Percentiles rank a stretch among this genome's conserved stretches.
Evolutionary conservation across 1,140 invertebrate species (phyloP).

Genomic region (Epicauta chinensis): DNA sequence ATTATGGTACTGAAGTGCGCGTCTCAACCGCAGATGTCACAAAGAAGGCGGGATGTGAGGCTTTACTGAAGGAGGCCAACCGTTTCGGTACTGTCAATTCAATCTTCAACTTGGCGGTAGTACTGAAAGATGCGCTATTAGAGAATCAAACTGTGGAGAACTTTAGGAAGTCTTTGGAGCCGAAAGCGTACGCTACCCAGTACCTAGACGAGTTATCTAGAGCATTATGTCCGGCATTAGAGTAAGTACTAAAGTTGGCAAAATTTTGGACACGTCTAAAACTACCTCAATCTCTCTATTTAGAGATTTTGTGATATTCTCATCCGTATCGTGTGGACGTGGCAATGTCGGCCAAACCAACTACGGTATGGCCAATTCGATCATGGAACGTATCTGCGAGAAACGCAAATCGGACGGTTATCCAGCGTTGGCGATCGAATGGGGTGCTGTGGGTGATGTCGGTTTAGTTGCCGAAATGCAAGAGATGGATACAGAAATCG

Average conservation of each 20-base stretch:
- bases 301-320: constrained; percentile 65
- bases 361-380: constrained; percentile 72
- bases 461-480: constrained; percentile 72
- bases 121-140: constrained; percentile 48
- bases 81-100: constrained; percentile 60
- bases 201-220: constrained; percentile 48
- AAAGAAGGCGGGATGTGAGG: constrained; percentile 45
- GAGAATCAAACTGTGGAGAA: constrained; percentile 48
- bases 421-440: constrained; percentile 55
- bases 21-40: constrained; percentile 46
- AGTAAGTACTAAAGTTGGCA: constrained; percentile 17
- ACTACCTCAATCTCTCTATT: no score
- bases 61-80: constrained; percentile 52
- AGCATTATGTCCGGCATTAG: constrained; percentile 46
- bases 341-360: constrained; percentile 86
- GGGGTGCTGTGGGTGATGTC: constrained; percentile 65
- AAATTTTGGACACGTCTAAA: no score
- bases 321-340: constrained; percentile 79
- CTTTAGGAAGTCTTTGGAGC: constrained; percentile 45
- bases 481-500: constrained; percentile 68
- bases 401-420: constrained; percentile 50
- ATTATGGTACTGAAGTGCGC: constrained; percentile 47
- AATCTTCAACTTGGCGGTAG: constrained; percentile 74
- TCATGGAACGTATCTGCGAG: constrained; percentile 69
- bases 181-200: constrained; percentile 46